Evolutionary conservation across 2,797 vertebrate species (phyloP), one percentile per base, ranked within the genome.

Genomic region (Oceanodroma leucorhoa): DNA sequence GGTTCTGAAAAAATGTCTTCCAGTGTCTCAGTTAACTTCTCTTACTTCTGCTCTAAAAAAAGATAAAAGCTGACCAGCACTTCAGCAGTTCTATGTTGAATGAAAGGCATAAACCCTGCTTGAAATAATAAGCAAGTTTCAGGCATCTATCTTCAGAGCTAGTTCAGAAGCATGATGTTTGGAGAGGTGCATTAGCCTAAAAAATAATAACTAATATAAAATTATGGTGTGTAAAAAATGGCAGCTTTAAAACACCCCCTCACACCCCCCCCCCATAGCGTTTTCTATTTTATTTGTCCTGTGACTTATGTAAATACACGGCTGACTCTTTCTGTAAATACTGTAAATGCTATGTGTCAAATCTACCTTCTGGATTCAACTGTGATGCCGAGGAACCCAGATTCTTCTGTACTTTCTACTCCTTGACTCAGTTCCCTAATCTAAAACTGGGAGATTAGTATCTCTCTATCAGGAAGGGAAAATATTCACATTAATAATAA

Each of bases 121-220:
- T 81, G 72, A 89, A 90, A 88, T 48, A 82, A 77, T 51, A 82
- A 85, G 13, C 18, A 53, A n/a, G 5, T 83, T 92, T 87, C 50
- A 75, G 57, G 50, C 29, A 88, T 21, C 26, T 53, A 24, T n/a
- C 24, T 65, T 57, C 51, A 57, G 26, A 87, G 19, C 5, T 70
- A 72, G 54, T 76, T 79, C 62, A 84, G 34, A 84, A 83, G 18
- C 32, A 40, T 17, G 29, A 64, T 50, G 26, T 61, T 61, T 3
- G 0, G 38, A 82, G 26, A 32, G 17, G 15, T 32, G 24, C 41
- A 79, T 55, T 61, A 83, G 19, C 21, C 43, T 81, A 81, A 90
- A 93, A 64, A 46, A 22, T 24, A 81, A 17, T 10, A 90, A 78
- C 22, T 58, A 81, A 64, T 27, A 83, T 10, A 86, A 93, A 91